phyloP scores from a whole-genome alignment of 2,113 vertebrate species.

The Donacobius atricapilla region DNA sequence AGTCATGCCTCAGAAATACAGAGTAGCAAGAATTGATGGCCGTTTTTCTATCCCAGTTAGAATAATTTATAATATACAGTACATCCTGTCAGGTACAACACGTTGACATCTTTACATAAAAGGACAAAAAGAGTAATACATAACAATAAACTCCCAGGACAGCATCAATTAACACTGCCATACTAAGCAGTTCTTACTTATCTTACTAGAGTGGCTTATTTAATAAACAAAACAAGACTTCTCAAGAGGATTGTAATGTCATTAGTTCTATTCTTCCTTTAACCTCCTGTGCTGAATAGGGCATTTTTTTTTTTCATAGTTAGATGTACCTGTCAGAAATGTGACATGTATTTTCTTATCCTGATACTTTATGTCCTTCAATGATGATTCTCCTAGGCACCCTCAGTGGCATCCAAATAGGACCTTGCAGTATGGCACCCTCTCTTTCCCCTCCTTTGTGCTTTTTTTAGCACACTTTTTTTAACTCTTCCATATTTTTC shows the following conservation, averaged over 20 bases:
- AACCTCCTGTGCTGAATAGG: conserved; percentile 14
- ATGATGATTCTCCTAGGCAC: background rate
- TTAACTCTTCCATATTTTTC: background rate
- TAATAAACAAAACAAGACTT: conserved; percentile 46
- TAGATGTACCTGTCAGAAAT: conserved; percentile 20
- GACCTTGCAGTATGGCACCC: background rate
- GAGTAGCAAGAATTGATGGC: background rate
- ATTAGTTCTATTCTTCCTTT: conserved; percentile 17
- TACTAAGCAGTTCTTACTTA: conserved; percentile 46
- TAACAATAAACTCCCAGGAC: conserved; percentile 20
- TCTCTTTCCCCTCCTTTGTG: background rate
- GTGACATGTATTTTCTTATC: background rate
- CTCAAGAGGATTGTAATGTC: background rate
- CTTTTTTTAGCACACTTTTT: fast-evolving
- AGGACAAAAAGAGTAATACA: conserved; percentile 40
- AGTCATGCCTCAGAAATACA: background rate
- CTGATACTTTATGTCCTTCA: background rate
- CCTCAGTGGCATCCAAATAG: background rate
- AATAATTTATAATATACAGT: conserved; percentile 34
- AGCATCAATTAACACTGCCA: conserved; percentile 46
- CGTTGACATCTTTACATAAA: background rate
- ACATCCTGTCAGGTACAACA: conserved; percentile 7
- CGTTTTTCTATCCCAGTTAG: conserved; percentile 3
- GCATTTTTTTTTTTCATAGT: background rate
- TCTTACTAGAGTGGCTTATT: conserved; percentile 1